Evolutionary conservation across 2,113 vertebrate species (phyloP).

Genomic region (Nettapus auritus): DNA sequence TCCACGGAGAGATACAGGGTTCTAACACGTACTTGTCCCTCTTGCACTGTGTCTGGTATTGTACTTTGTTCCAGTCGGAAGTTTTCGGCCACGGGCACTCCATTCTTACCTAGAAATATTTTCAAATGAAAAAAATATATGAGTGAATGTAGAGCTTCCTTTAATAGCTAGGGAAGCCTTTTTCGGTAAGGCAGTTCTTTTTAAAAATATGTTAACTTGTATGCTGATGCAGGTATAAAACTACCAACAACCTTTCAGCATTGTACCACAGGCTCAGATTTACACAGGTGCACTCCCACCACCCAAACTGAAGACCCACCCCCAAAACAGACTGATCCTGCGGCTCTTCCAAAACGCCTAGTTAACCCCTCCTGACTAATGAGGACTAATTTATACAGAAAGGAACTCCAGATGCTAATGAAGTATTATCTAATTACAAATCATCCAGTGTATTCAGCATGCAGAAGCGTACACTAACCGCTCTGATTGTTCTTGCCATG

Average conservation of each 20-base stretch:
- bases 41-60: slow-evolving; percentile 74
- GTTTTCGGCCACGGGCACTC: slow-evolving; percentile 85
- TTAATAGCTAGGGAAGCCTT: not conserved
- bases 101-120: slow-evolving; percentile 82
- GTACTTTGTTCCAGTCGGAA: slow-evolving; percentile 84
- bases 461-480: not conserved
- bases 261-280: not conserved
- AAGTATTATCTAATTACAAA: not conserved
- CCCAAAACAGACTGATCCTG: not conserved
- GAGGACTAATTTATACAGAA: not conserved
- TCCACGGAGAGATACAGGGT: slow-evolving; percentile 95
- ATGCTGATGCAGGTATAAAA: not conserved
- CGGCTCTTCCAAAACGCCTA: not conserved
- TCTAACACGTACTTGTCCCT: slow-evolving; percentile 83
- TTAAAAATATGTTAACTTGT: not conserved
- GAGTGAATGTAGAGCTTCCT: not conserved
- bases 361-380: not conserved
- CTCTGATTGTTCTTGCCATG: not conserved
- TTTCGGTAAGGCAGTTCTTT: not conserved
- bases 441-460: not conserved
- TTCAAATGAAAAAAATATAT: slow-evolving; percentile 24
- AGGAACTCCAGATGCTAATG: not conserved
- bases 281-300: not conserved
- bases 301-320: not conserved
- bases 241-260: not conserved